A percentile compares a stretch with the other conserved stretches of the same genome.
Conservation (phyloP, 2,888 invertebrate genomes). For the Ophion slaviceki region DNA sequence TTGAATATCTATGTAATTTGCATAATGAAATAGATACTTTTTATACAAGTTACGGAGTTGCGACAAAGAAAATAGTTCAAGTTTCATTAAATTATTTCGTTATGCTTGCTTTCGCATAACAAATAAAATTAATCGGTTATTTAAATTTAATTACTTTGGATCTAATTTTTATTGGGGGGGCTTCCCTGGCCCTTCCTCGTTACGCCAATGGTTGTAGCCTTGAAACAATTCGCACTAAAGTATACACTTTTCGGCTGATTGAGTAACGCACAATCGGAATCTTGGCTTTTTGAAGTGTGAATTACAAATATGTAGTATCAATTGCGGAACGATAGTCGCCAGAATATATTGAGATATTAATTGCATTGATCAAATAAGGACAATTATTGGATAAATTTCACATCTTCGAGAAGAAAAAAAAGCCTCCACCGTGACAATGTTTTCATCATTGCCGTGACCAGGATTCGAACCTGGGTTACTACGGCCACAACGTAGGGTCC, state of each 20-base stretch:
- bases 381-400: background rate
- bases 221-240: background rate
- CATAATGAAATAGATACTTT: no score
- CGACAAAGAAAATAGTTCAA: no score
- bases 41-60: no score
- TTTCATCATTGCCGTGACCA: conserved; percentile 82
- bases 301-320: background rate
- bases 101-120: no score
- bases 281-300: background rate
- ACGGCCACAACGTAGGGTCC: conserved; percentile 84
- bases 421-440: conserved; percentile 78
- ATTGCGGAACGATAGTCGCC: background rate
- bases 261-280: background rate
- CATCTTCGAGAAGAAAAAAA: conserved; percentile 63
- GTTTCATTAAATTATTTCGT: no score
- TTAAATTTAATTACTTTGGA: no score
- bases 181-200: no score
- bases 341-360: background rate
- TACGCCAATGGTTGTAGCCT: background rate
- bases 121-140: no score
- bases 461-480: conserved; percentile 84
- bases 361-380: background rate
- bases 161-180: no score
- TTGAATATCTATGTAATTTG: no score
- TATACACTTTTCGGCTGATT: conserved; percentile 12